phyloP scores from a whole-genome alignment of 1,140 invertebrate genomes.

The Hermatobates lingyangjiaoensis region DNA sequence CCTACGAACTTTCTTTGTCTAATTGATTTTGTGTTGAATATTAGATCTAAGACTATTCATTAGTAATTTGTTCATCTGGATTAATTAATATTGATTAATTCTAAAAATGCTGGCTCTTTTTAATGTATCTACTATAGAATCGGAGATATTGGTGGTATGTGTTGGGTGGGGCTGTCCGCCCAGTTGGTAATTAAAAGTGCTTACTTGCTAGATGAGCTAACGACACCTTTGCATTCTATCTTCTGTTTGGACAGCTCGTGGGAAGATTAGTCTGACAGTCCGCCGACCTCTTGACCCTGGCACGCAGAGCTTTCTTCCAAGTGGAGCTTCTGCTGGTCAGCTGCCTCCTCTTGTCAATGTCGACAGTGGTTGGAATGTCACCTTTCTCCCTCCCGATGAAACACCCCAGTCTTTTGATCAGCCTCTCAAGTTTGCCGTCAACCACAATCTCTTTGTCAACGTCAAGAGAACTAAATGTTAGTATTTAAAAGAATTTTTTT shows the following conservation, averaged over 20 bases:
- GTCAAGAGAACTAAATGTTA: conserved; percentile 47
- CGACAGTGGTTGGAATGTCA: conserved; percentile 2
- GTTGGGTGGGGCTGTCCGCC: no score
- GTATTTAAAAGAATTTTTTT: no score
- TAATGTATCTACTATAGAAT: no score
- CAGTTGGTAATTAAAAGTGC: background rate
- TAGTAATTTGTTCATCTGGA: no score
- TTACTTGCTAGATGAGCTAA: background rate
- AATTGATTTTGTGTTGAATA: no score
- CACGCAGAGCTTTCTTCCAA: conserved; percentile 18
- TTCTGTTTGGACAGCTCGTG: background rate
- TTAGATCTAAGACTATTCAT: no score
- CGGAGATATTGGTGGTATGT: no score
- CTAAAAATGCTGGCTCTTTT: no score
- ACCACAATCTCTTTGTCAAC: conserved; percentile 54
- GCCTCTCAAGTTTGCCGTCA: conserved; percentile 55
- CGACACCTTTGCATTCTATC: background rate
- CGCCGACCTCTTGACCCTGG: conserved; percentile 16
- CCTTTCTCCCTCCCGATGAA: conserved; percentile 6
- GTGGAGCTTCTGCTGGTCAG: conserved; percentile 3
- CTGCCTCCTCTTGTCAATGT: conserved; percentile 16
- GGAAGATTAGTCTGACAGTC: no score
- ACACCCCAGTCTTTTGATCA: conserved; percentile 19
- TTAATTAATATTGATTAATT: no score
- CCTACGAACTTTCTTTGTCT: no score